Evolutionary conservation across 2,888 invertebrate species (phyloP).

Genomic region (Catocala fraxini): DNA sequence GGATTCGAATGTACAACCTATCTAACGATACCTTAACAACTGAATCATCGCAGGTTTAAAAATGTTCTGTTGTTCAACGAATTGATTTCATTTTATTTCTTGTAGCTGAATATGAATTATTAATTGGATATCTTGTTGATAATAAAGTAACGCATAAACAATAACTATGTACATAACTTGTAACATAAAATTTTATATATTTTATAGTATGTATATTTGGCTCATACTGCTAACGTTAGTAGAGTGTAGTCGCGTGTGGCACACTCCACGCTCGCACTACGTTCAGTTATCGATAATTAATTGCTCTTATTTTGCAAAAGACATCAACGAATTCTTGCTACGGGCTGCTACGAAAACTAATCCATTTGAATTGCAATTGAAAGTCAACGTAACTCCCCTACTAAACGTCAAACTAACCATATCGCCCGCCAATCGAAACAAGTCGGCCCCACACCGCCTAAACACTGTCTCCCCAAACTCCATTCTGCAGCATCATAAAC

Average conservation of each 20-base stretch:
- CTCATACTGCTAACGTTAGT: no score
- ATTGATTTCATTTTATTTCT: no score
- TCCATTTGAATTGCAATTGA: slow-evolving; percentile 46
- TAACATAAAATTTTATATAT: no score
- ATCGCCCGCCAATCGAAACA: no score
- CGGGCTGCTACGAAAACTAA: slow-evolving; percentile 54
- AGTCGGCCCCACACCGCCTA: neutral
- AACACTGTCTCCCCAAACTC: slow-evolving; percentile 15
- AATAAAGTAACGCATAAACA: no score
- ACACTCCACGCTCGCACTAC: neutral
- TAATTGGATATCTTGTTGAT: no score
- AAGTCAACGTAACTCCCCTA: slow-evolving; percentile 30
- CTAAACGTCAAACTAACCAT: slow-evolving; percentile 36
- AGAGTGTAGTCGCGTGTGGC: neutral
- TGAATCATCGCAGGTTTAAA: neutral
- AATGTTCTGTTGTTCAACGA: no score
- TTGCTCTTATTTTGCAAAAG: slow-evolving; percentile 59
- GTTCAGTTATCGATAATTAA: slow-evolving; percentile 17
- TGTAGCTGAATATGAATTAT: no score
- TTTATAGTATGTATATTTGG: no score
- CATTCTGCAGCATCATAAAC: slow-evolving; percentile 27
- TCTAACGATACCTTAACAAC: no score
- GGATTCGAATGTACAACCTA: no score
- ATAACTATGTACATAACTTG: no score
- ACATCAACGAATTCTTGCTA: slow-evolving; percentile 60